Evolutionary conservation across 1,140 invertebrate species (phyloP).

Genomic region (Maniola jurtina): DNA sequence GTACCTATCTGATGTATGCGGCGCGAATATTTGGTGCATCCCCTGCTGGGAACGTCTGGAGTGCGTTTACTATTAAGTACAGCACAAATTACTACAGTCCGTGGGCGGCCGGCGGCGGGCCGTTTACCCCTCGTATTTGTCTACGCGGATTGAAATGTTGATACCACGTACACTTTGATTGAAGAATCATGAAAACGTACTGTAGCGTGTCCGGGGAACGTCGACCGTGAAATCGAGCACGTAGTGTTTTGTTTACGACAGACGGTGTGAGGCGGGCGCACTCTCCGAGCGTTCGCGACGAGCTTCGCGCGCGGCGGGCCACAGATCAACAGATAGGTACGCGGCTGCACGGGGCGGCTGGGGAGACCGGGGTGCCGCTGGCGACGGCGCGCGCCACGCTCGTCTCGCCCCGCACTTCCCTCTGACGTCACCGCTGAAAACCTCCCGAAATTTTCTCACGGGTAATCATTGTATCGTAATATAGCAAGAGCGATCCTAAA

Average conservation of each 20-base stretch:
- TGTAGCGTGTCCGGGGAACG: conserved; percentile 15
- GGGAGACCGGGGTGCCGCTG: conserved; percentile 43
- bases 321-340: conserved; percentile 59
- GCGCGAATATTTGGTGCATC: conserved; percentile 40
- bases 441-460: conserved; percentile 55
- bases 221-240: conserved; percentile 19
- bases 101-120: conserved; percentile 50
- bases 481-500: conserved; percentile 31
- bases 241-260: conserved; percentile 42
- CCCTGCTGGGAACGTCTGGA: conserved; percentile 41
- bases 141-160: conserved; percentile 14
- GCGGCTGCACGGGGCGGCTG: conserved; percentile 39
- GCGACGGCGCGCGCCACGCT: conserved; percentile 45
- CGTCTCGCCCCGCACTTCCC: conserved; percentile 39
- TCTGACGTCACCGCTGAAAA: conserved; percentile 62
- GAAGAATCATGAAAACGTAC: conserved; percentile 12
- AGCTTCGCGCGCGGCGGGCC: conserved; percentile 61
- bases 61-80: conserved; percentile 43
- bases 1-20: conserved; percentile 32
- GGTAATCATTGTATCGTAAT: conserved; percentile 49
- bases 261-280: conserved; percentile 37
- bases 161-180: conserved; percentile 16
- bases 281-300: conserved; percentile 43
- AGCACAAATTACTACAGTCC: conserved; percentile 48
- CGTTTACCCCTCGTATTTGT: conserved; percentile 43